These are phyloP conservation scores for Taeniopygia guttata DNA, from an alignment of 2,797 vertebrate species.

Conservation along the genomic window DNA sequence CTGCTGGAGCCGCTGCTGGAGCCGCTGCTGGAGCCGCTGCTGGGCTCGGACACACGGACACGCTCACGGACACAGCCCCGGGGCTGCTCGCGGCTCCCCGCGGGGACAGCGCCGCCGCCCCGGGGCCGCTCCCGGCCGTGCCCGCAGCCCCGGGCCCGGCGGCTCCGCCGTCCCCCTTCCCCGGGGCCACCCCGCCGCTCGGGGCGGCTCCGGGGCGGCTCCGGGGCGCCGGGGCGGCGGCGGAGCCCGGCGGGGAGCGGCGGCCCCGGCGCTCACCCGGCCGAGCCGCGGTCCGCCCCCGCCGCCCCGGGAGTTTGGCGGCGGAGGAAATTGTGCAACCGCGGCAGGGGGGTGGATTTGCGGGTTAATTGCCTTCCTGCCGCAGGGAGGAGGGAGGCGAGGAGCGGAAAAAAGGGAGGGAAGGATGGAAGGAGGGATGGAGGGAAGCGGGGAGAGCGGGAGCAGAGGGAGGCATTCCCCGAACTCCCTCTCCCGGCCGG, in stretches of 20 bases:
- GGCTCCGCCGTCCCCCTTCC: neutral
- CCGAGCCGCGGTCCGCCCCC: neutral
- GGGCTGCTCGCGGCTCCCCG: too few species aligned
- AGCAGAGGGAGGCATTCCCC: neutral
- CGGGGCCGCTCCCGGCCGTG: neutral
- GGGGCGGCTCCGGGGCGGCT: neutral
- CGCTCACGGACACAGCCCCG: neutral
- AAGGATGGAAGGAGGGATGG: neutral
- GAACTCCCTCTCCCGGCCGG: neutral
- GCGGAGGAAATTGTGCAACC: conserved; percentile 54
- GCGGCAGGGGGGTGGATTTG: conserved; percentile 31
- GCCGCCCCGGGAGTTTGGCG: conserved; percentile 6
- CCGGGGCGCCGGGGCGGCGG: neutral
- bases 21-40: neutral
- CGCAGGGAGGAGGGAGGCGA: neutral
- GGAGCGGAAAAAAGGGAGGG: neutral
- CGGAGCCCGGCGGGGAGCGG: neutral
- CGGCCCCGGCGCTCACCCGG: neutral
- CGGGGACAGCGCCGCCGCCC: neutral
- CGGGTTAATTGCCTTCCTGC: conserved; percentile 34
- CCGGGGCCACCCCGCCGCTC: neutral
- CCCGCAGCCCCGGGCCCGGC: too few species aligned
- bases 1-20: neutral
- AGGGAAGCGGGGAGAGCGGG: neutral
- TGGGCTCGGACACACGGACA: neutral